phyloP scores from a whole-genome alignment of 2,113 vertebrate genomes.

The Pseudois nayaur region DNA sequence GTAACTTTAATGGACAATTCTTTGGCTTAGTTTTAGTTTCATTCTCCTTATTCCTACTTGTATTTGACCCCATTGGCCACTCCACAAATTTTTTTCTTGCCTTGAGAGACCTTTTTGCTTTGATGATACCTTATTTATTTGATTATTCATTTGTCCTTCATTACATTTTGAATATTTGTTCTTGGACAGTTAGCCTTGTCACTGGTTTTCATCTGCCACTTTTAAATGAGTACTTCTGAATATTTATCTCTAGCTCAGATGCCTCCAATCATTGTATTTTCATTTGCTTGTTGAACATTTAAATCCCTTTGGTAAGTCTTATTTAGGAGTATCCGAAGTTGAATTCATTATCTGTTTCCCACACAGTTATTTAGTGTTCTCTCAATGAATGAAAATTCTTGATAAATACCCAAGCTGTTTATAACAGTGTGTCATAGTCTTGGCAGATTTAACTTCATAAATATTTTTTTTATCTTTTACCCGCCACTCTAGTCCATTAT shows the following conservation, averaged over 20 bases:
- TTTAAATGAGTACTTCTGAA: background rate
- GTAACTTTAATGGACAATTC: background rate
- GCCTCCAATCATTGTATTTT: background rate
- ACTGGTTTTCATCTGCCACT: background rate
- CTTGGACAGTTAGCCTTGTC: background rate
- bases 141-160: background rate
- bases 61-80: background rate
- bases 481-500: background rate
- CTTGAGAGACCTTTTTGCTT: background rate
- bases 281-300: background rate
- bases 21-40: background rate
- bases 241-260: background rate
- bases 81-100: background rate
- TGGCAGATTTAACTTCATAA: background rate
- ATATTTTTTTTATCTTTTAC: background rate
- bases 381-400: background rate
- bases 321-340: background rate
- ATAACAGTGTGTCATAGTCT: background rate
- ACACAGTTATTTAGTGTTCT: background rate
- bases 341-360: background rate
- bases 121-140: background rate
- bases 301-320: background rate
- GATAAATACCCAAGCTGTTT: background rate
- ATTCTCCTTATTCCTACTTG: background rate
- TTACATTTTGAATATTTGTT: background rate